Percentiles rank a stretch among this genome's conserved stretches.
Conservation (phyloP, 37 sponge, comb jelly and placozoan genomes). For the Beroe ovata region DNA sequence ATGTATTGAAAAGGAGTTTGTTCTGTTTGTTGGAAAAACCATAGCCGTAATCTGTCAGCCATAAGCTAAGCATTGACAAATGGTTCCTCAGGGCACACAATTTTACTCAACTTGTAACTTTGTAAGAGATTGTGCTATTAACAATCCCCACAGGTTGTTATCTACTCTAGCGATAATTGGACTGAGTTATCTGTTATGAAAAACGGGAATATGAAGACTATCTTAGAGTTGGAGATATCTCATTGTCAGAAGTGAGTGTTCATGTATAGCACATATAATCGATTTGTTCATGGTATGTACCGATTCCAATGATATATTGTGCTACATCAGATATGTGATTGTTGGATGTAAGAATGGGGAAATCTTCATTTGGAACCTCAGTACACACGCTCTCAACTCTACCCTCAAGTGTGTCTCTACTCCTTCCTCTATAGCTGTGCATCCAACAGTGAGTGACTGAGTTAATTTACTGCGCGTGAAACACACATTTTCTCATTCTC, state of each 20-base stretch:
- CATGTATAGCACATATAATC: too few relatives aligned
- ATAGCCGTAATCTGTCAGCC: too few relatives aligned
- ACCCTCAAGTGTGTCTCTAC: slow-evolving; percentile 23
- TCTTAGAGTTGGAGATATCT: slow-evolving; percentile 30
- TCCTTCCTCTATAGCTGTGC: slow-evolving; percentile 50
- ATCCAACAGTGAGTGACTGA: slow-evolving; percentile 17
- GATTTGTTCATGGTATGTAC: too few relatives aligned
- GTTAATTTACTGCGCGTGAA: too few relatives aligned
- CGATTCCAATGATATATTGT: too few relatives aligned
- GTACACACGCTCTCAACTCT: background rate
- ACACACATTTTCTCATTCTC: too few relatives aligned
- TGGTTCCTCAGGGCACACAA: too few relatives aligned
- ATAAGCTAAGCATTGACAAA: background rate
- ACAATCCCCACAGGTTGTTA: background rate
- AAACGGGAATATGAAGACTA: background rate
- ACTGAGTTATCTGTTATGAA: background rate
- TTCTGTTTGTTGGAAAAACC: too few relatives aligned
- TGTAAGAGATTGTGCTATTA: too few relatives aligned
- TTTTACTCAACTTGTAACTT: too few relatives aligned
- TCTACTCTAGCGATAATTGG: slow-evolving; percentile 4
- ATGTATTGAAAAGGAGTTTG: too few relatives aligned
- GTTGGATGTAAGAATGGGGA: slow-evolving; percentile 40
- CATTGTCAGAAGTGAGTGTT: background rate
- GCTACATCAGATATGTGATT: slow-evolving; percentile 38
- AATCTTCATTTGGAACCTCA: background rate